phyloP scores from a whole-genome alignment of 2,113 vertebrate genomes.

The Junco hyemalis region DNA sequence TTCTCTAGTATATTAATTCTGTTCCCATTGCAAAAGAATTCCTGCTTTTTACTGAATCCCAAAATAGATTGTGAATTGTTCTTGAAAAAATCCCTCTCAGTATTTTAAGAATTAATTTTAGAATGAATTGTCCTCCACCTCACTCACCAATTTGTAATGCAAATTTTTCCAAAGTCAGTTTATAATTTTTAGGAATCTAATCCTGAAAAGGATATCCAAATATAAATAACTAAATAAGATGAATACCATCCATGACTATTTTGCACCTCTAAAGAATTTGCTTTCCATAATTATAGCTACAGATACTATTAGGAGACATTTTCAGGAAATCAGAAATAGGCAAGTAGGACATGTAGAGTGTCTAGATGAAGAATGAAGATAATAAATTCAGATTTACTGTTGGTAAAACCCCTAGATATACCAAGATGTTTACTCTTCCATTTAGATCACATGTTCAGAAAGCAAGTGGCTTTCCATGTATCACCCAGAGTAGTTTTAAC shows the following conservation, averaged over 20 bases:
- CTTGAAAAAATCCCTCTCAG: background rate
- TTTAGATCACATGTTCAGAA: accelerated
- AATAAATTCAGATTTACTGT: background rate
- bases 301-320: background rate
- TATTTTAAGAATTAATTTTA: background rate
- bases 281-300: background rate
- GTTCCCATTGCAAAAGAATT: background rate
- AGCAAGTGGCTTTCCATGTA: background rate
- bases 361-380: background rate
- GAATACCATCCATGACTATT: background rate
- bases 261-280: background rate
- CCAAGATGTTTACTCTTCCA: background rate
- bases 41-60: background rate
- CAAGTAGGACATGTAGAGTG: background rate
- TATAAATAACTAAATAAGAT: background rate
- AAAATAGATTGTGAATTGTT: background rate
- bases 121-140: background rate
- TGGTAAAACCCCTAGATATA: background rate
- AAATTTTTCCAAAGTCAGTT: background rate
- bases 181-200: background rate
- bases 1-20: background rate
- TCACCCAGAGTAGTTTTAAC: background rate
- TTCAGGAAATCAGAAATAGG: background rate
- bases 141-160: background rate
- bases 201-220: background rate